Conservation (phyloP, 1,140 invertebrate species). For the Melanaphis sacchari region DNA sequence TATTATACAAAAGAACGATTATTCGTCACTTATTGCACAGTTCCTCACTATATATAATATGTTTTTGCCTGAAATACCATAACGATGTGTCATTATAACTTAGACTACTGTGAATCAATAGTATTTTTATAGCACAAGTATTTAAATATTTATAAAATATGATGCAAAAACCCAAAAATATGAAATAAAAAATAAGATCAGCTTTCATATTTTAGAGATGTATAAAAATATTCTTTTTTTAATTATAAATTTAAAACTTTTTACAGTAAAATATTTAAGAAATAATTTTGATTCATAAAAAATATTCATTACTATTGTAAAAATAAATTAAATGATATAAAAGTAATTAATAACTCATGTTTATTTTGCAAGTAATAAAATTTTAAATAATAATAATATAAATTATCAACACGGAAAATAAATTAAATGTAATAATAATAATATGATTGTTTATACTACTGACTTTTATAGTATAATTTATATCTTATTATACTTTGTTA, state of each 20-base stretch:
- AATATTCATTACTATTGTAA: neutral
- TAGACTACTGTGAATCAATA: neutral
- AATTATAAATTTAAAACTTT: neutral
- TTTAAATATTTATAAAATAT: neutral
- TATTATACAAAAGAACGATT: conserved; percentile 27
- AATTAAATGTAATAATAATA: conserved; percentile 39
- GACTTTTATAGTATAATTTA: conserved; percentile 36
- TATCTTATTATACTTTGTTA: conserved; percentile 4
- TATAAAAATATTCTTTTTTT: neutral
- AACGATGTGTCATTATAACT: neutral
- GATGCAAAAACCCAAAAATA: neutral
- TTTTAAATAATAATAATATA: conserved; percentile 31
- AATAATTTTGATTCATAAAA: neutral
- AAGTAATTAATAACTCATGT: conserved; percentile 4
- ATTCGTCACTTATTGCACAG: neutral
- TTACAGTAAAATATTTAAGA: neutral
- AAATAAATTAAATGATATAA: neutral
- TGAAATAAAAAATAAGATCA: neutral
- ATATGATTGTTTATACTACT: conserved; percentile 39
- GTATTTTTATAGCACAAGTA: neutral
- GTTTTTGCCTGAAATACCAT: neutral
- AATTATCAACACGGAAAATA: conserved; percentile 26
- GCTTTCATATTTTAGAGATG: neutral
- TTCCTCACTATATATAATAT: neutral
- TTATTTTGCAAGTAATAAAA: conserved; percentile 7